Conservation (phyloP, 2,797 vertebrate species). For the Petrocephalus sullivani region DNA sequence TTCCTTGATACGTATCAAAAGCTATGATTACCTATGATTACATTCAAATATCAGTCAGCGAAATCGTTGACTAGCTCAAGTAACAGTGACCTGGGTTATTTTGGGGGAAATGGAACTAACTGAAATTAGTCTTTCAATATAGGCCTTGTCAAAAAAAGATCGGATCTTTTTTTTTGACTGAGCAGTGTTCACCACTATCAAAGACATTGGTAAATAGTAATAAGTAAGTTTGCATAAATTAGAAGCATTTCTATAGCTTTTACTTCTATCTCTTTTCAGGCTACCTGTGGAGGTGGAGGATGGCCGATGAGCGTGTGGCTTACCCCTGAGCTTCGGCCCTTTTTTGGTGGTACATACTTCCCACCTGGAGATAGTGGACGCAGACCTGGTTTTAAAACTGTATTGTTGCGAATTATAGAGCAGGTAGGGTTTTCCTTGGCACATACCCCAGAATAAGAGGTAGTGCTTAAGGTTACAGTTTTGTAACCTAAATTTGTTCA, state of each 20-base stretch:
- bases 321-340: constrained; percentile 83
- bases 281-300: constrained; percentile 83
- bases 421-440: constrained; percentile 60
- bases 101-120: neutral
- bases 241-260: neutral
- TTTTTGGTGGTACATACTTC: constrained; percentile 88
- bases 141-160: neutral
- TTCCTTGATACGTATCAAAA: neutral
- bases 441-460: neutral
- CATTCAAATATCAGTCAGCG: neutral
- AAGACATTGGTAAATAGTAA: neutral
- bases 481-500: neutral
- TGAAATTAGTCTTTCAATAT: neutral
- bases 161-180: neutral
- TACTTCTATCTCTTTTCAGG: constrained; percentile 52
- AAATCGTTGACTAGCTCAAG: neutral
- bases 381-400: constrained; percentile 75
- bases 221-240: neutral
- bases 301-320: constrained; percentile 97
- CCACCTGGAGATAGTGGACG: constrained; percentile 74
- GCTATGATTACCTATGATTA: neutral
- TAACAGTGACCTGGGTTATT: neutral
- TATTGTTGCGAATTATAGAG: constrained; percentile 73
- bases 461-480: neutral
- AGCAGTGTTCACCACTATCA: neutral